Base-by-base conservation (phyloP, 1,140 invertebrate genomes). In the Lepidurus couesii region DNA sequence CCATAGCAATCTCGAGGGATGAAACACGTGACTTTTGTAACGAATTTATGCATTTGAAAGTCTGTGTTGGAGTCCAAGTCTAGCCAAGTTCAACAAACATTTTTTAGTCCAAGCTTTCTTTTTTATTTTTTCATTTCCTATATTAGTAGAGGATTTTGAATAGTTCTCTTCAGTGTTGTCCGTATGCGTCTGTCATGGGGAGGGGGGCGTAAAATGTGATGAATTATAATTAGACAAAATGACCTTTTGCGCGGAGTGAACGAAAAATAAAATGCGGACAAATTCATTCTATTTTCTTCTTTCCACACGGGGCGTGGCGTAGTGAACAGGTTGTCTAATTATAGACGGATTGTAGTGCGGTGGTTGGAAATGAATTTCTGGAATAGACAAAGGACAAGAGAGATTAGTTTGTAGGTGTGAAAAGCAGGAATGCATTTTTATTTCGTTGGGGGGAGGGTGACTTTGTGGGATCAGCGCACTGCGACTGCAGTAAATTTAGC, bases 141-240 rank as follows among this genome's bases (percentile, higher is more conserved):
- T 34, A 34, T 34, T 34, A 34, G 3, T 34, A 34, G 34, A 34
- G 3, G 34, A 34, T 34, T 34, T 34, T 34, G 3, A 34, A 34
- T 4, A 34, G 34, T 34, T 34, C 34, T 4, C 34, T 34, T 34
- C 34, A 34, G 2, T 34, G 34, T 34, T 34, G 34, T 34, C 34
- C 34, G 2, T 34, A 34, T 34, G 3, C 3, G 34, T 4, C 34
- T 34, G 34, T 34, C 34, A 13, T 65, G 45, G 16, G 16, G 21
- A 21, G 6, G 13, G 47, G 13, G 13, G 8, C 21, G 53, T 65
- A 13, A 65, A 21, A n/a, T 7, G n/a, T 65, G 13, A 65, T 65
- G 53, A 21, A 65, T 65, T 65, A 65, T 65, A 65, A 65, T 65
- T 65, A 65, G 53, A 65, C 53, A n/a, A 16, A 65, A 65, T 21